Evolutionary conservation across 2,888 invertebrate genomes (phyloP).

Genomic region (Ectemnius continuus): DNA sequence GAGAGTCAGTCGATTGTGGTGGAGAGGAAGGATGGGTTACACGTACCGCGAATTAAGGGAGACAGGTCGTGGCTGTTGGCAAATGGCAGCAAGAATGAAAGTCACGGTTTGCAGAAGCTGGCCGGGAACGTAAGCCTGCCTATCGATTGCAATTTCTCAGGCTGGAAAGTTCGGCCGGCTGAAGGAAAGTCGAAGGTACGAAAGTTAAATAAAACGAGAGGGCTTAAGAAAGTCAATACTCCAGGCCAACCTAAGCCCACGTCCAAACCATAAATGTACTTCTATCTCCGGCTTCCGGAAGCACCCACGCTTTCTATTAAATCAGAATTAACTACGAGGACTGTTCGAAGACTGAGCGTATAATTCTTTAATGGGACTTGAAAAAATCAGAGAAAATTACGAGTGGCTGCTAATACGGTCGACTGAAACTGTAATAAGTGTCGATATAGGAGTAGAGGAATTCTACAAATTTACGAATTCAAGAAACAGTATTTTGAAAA

Average conservation of each 20-base stretch:
- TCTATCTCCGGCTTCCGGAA: not conserved
- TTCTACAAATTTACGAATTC: too few relatives aligned
- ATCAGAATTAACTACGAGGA: not conserved
- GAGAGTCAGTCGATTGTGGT: too few relatives aligned
- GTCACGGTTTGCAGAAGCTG: too few relatives aligned
- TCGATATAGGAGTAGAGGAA: too few relatives aligned
- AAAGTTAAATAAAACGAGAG: slow-evolving; percentile 17
- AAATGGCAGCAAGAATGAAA: too few relatives aligned
- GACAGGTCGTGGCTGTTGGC: not conserved
- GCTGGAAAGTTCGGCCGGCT: slow-evolving; percentile 13
- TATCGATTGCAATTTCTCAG: slow-evolving; percentile 21
- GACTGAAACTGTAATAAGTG: too few relatives aligned
- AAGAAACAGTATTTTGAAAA: too few relatives aligned
- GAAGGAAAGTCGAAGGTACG: slow-evolving; percentile 3
- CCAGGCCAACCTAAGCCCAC: not conserved
- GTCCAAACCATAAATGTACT: not conserved
- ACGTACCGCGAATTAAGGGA: not conserved
- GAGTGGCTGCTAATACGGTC: too few relatives aligned
- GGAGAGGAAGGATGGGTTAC: slow-evolving; percentile 1
- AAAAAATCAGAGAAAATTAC: too few relatives aligned
- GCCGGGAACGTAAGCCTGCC: not conserved
- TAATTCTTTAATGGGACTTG: not conserved
- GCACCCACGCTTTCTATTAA: not conserved
- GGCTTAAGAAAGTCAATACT: slow-evolving; percentile 12
- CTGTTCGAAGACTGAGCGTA: not conserved